Evolutionary conservation across 2,888 invertebrate genomes (phyloP).

Genomic region (Drosophila kuntzei): DNA sequence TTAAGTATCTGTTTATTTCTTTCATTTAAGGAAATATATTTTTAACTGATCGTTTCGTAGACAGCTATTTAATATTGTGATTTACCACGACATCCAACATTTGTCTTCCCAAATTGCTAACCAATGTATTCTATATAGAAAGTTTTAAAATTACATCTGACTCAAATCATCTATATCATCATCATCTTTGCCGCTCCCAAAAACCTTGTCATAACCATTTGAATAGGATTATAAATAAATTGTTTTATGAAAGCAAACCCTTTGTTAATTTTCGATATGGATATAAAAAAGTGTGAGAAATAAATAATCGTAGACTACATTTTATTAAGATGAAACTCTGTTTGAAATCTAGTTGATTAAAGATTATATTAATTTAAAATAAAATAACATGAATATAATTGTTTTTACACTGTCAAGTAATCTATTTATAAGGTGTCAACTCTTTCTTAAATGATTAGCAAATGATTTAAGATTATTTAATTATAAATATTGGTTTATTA

Average conservation of each 20-base stretch:
- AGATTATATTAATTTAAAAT: not conserved
- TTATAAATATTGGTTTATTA: slow-evolving; percentile 6
- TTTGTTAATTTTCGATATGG: not conserved
- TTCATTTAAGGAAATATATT: not conserved
- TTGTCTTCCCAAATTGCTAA: not conserved
- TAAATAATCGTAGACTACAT: not conserved
- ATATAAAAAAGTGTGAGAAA: not conserved
- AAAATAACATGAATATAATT: too few species aligned
- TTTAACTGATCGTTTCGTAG: not conserved
- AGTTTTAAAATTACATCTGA: slow-evolving; percentile 1
- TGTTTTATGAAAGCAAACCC: not conserved
- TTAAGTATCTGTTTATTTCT: not conserved
- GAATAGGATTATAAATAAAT: not conserved
- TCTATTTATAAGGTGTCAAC: too few species aligned
- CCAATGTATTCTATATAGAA: slow-evolving; percentile 5
- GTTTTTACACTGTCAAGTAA: too few species aligned
- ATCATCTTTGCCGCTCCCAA: slow-evolving; percentile 5
- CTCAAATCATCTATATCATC: not conserved
- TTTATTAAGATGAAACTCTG: not conserved
- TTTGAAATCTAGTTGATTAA: not conserved
- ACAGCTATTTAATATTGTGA: not conserved
- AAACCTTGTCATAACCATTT: slow-evolving; percentile 3
- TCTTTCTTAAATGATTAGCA: not conserved
- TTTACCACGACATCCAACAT: not conserved
- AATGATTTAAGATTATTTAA: slow-evolving; percentile 1